Base-by-base conservation (phyloP, 1,140 invertebrate genomes). In the Planococcus citri region DNA sequence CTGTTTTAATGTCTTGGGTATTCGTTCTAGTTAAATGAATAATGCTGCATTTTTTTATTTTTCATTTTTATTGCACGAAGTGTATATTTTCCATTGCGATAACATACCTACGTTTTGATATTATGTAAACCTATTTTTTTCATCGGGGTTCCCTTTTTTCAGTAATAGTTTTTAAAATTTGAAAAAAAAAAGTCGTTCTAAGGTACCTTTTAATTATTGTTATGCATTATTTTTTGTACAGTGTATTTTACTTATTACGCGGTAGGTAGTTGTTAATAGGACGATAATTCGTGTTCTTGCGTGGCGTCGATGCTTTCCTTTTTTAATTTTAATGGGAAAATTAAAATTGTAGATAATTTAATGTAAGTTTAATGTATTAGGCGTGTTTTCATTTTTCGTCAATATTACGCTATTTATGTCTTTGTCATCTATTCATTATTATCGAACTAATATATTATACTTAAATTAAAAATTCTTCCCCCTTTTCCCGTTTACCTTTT, bases 41-140 rank as follows among this genome's bases (percentile, higher is more conserved):
- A 64, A 64, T n/a, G 41, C 60, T 64, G 60, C 60, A 64, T 64
- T 64, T 58, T 64, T 64, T 64, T 64, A n/a, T 64, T 64, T 21
- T 64, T 64, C 10, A 64, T 64, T 25, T 64, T 64, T 4, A 20
- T 58, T 64, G 60, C 60, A 64, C 60, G 22, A 27, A 10, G 60
- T 64, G 60, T 64, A 64, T 25, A 24, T 64, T 24, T 64, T 25
- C 17, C 20, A 10, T 25, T 51, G n/a, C 10, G 41, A 9, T 51
- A 9, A 51, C 41, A 51, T 51, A 9, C 12, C 12, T 33, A 33
- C n/a, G n/a, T n/a, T n/a, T n/a, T n/a, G n/a, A n/a, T n/a, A n/a
- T n/a, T n/a, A n/a, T n/a, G n/a, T n/a, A n/a, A n/a, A n/a, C n/a
- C n/a, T n/a, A 37, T 14, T 37, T 37, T 37, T 37, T 37, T 8